phyloP scores from a whole-genome alignment of 2,797 vertebrate species.

The Anguilla megastoma region DNA sequence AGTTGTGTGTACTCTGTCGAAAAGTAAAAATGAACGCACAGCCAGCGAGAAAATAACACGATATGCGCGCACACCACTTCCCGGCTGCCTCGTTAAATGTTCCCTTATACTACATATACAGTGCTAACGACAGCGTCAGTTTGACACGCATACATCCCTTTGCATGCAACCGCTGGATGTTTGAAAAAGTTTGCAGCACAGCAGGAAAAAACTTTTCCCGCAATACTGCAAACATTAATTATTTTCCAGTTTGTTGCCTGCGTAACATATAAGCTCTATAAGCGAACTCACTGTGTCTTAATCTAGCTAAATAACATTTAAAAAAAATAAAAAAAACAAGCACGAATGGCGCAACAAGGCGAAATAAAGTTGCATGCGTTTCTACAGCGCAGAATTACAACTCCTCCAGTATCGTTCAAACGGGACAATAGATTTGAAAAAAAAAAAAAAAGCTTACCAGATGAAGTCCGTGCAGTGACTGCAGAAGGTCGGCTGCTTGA shows the following conservation, averaged over 20 bases:
- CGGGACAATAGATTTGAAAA: background rate
- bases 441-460: constrained; percentile 66
- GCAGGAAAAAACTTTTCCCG: background rate
- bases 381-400: constrained; percentile 2
- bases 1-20: background rate
- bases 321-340: constrained; percentile 9
- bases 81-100: background rate
- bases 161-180: background rate
- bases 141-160: background rate
- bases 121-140: background rate
- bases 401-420: background rate
- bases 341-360: background rate
- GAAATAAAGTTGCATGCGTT: constrained; percentile 25
- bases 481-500: constrained; percentile 90
- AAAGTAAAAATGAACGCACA: background rate
- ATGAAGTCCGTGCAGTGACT: constrained; percentile 88
- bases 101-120: background rate
- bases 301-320: background rate
- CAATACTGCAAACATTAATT: background rate
- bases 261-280: background rate
- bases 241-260: background rate
- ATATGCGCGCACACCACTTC: constrained; percentile 1
- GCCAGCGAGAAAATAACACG: background rate
- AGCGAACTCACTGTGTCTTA: background rate
- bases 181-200: constrained; percentile 26